Evolutionary conservation across 2,113 vertebrate genomes (phyloP).

Genomic region (Sander vitreus): DNA sequence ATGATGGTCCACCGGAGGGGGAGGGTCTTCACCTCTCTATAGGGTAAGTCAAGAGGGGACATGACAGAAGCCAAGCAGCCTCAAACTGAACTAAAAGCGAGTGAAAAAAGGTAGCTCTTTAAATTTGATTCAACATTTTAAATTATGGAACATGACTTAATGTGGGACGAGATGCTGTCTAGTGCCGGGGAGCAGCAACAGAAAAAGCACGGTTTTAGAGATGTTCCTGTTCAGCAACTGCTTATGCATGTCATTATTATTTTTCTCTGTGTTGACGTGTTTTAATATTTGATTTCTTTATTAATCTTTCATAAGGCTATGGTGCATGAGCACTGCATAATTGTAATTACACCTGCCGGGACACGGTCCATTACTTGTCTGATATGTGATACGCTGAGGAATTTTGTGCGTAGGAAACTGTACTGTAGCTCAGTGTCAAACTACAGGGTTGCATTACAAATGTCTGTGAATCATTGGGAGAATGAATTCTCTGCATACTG

Average conservation of each 20-base stretch:
- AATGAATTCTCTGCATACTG: constrained; percentile 43
- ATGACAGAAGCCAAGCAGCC: too few relatives aligned
- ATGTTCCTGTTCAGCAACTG: constrained; percentile 52
- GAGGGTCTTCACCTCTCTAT: too few relatives aligned
- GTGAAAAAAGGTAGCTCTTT: too few relatives aligned
- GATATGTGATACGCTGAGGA: constrained; percentile 21
- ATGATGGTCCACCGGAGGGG: too few relatives aligned
- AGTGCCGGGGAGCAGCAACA: too few relatives aligned
- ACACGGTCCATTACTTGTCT: constrained; percentile 49
- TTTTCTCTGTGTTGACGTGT: constrained; percentile 71
- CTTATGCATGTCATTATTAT: constrained; percentile 61
- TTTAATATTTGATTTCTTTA: constrained; percentile 80
- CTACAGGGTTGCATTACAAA: constrained; percentile 24
- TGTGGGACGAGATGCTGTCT: too few relatives aligned
- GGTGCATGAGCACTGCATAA: constrained; percentile 58
- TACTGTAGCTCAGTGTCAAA: background rate
- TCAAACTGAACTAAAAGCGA: too few relatives aligned
- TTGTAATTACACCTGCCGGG: constrained; percentile 80
- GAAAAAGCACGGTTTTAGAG: constrained; percentile 1
- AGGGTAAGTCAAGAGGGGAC: too few relatives aligned
- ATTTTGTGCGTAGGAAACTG: background rate
- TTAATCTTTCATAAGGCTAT: constrained; percentile 74
- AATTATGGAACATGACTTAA: too few relatives aligned
- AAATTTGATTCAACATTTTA: too few relatives aligned
- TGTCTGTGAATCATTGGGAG: constrained; percentile 44